phyloP scores from a whole-genome alignment of 2,113 vertebrate genomes.

The Mus spicilegus region DNA sequence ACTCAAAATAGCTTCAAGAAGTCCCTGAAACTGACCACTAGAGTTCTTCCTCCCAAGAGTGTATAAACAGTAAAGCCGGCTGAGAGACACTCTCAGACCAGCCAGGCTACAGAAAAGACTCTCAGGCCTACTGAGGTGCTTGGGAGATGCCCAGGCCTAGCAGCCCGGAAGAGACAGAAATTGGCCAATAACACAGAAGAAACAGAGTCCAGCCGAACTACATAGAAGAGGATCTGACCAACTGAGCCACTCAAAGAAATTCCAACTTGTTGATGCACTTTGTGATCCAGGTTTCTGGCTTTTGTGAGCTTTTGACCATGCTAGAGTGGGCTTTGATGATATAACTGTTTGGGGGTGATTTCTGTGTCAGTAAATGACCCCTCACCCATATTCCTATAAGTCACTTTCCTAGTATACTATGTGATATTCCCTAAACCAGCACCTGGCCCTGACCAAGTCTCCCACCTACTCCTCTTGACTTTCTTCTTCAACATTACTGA shows the following conservation, averaged over 20 bases:
- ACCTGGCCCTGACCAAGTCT: accelerated
- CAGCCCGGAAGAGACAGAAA: neutral
- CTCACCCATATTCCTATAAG: neutral
- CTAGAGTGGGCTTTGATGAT: neutral
- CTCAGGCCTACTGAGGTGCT: neutral
- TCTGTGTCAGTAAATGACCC: neutral
- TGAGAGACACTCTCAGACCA: neutral
- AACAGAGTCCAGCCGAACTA: neutral
- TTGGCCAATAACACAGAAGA: neutral
- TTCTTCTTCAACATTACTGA: neutral
- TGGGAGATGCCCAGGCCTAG: neutral
- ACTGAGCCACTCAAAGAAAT: neutral
- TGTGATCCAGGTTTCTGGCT: neutral
- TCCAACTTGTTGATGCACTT: neutral
- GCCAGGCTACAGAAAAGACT: neutral
- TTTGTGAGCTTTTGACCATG: neutral
- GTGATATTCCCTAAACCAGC: neutral
- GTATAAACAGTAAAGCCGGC: neutral
- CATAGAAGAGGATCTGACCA: neutral
- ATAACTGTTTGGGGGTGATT: neutral
- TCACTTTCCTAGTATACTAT: neutral
- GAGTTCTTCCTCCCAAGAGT: neutral
- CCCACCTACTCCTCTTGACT: too few relatives aligned
- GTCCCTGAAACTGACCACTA: neutral
- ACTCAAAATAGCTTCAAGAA: neutral